phyloP scores from a whole-genome alignment of 2,888 invertebrate genomes.

The Nymphalis c-album region DNA sequence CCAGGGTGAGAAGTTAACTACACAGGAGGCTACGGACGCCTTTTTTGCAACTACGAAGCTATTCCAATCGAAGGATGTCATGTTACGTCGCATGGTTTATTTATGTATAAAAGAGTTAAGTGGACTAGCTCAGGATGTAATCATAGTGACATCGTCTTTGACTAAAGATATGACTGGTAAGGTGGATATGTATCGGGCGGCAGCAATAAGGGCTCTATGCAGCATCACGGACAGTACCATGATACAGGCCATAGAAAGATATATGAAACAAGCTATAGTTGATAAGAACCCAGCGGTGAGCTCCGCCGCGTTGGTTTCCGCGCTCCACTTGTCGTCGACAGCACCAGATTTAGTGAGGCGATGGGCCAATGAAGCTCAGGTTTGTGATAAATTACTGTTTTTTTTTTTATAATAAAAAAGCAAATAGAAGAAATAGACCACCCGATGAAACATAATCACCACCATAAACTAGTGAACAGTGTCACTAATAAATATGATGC shows the following conservation, averaged over 20 bases:
- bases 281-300: constrained; percentile 97
- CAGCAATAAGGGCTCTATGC: constrained; percentile 98
- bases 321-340: constrained; percentile 88
- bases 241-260: constrained; percentile 98
- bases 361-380: constrained; percentile 99
- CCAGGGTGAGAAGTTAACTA: constrained; percentile 95
- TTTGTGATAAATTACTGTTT: constrained; percentile 54
- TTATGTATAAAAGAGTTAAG: constrained; percentile 97
- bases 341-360: constrained; percentile 96
- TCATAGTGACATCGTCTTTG: constrained; percentile 98
- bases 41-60: constrained; percentile 99
- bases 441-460: too few species aligned
- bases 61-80: constrained; percentile 98
- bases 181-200: constrained; percentile 94
- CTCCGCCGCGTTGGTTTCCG: constrained; percentile 97
- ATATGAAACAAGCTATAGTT: constrained; percentile 99
- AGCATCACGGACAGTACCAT: constrained; percentile 97
- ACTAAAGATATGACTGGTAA: constrained; percentile 99
- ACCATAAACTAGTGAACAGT: too few species aligned
- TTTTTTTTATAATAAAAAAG: background rate
- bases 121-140: constrained; percentile 97
- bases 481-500: too few species aligned
- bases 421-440: too few species aligned
- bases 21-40: constrained; percentile 98
- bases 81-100: constrained; percentile 96